Evolutionary conservation across 2,797 vertebrate species (phyloP).

Genomic region (Hydrophis major): DNA sequence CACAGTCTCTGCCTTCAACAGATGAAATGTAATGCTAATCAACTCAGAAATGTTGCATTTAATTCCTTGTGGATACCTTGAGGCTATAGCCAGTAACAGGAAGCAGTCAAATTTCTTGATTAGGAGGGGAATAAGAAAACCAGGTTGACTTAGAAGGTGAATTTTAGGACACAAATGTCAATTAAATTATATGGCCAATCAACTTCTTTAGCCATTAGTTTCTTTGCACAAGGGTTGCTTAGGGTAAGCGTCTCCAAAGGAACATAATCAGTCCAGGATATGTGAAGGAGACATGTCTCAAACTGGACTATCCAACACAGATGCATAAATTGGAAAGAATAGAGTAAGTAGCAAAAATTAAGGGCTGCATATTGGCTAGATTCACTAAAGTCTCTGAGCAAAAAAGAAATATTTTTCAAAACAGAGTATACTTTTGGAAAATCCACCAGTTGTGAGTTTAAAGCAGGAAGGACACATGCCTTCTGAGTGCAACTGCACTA

Average conservation of each 20-base stretch:
- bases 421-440: not conserved
- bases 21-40: constrained; percentile 49
- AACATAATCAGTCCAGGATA: not conserved
- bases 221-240: not conserved
- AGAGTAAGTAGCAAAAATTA: not conserved
- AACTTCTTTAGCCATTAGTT: not conserved
- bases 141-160: not conserved
- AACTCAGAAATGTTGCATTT: constrained; percentile 48
- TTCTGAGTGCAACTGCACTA: not conserved
- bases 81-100: not conserved
- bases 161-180: not conserved
- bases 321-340: too few species aligned
- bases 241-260: not conserved
- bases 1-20: constrained; percentile 61
- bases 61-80: constrained; percentile 32
- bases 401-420: not conserved
- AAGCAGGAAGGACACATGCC: not conserved
- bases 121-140: not conserved
- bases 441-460: not conserved
- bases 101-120: not conserved
- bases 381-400: not conserved
- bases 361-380: not conserved
- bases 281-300: not conserved
- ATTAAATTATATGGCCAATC: not conserved
- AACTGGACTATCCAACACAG: not conserved